Conservation (phyloP, 2,888 invertebrate genomes). For the Atethmia centrago region DNA sequence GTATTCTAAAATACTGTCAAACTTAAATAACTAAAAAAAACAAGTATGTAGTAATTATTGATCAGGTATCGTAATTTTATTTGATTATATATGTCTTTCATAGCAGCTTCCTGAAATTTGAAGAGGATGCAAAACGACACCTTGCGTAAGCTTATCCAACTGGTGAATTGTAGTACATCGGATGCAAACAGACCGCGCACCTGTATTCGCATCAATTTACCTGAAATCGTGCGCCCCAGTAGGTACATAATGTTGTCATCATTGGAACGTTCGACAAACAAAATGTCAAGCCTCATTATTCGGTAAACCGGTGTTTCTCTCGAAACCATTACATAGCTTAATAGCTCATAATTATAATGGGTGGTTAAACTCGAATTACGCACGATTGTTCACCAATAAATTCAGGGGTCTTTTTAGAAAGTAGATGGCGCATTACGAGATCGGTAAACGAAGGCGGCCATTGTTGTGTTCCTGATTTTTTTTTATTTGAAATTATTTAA, state of each 20-base stretch:
- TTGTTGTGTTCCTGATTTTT: conserved; percentile 16
- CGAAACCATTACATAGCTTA: conserved; percentile 64
- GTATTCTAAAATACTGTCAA: too few species aligned
- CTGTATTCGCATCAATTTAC: conserved; percentile 44
- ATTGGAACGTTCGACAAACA: conserved; percentile 55
- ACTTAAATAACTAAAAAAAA: too few species aligned
- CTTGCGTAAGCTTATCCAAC: neutral
- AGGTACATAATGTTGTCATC: conserved; percentile 46
- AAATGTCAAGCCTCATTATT: conserved; percentile 64
- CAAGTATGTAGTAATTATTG: too few species aligned
- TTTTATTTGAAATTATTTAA: too few species aligned
- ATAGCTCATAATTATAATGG: conserved; percentile 66
- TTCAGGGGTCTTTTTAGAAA: conserved; percentile 52
- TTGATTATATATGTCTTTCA: too few species aligned
- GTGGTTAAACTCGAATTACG: conserved; percentile 65
- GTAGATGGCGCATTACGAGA: conserved; percentile 28
- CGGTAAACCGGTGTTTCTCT: conserved; percentile 54
- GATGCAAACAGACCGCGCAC: conserved; percentile 26
- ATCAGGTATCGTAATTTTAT: too few species aligned
- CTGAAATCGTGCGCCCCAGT: conserved; percentile 28
- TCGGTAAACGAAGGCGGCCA: conserved; percentile 16
- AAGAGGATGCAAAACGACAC: too few species aligned
- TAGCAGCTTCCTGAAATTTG: too few species aligned
- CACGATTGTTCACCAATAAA: conserved; percentile 67
- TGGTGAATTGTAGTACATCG: neutral